phyloP scores from a whole-genome alignment of 1,140 invertebrate species.

The Trichonephila inaurata region DNA sequence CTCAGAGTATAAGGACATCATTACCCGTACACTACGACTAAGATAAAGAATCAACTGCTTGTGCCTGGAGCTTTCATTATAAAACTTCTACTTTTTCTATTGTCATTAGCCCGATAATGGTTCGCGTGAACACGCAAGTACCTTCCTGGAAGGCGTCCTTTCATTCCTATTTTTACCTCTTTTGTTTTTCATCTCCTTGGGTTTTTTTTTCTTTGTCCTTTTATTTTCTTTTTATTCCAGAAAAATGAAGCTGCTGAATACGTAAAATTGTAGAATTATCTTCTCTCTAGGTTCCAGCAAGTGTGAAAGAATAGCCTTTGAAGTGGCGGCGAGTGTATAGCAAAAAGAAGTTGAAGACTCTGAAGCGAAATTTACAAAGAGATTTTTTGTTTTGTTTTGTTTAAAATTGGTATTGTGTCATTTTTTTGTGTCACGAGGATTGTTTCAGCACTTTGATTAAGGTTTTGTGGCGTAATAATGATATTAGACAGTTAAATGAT shows the following conservation, averaged over 20 bases:
- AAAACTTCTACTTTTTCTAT: conserved; percentile 57
- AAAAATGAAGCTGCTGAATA: conserved; percentile 33
- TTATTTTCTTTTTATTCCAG: not conserved
- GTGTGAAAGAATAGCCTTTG: conserved; percentile 25
- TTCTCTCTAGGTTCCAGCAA: not conserved
- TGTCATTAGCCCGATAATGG: conserved; percentile 64
- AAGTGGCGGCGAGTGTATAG: not conserved
- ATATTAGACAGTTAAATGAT: not conserved
- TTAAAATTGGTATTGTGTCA: not conserved
- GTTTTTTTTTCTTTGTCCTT: not conserved
- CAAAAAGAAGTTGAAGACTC: not conserved
- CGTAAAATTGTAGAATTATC: conserved; percentile 43
- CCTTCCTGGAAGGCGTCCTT: conserved; percentile 29
- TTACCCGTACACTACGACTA: not conserved
- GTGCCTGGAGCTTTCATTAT: conserved; percentile 63
- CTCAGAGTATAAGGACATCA: conserved; percentile 47
- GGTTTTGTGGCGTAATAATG: not conserved
- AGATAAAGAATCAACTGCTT: conserved; percentile 50
- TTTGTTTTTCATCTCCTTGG: conserved; percentile 25
- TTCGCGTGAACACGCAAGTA: conserved; percentile 49
- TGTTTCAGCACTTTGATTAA: not conserved
- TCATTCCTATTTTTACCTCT: conserved; percentile 50
- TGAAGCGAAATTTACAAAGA: not conserved
- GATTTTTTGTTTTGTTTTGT: not conserved
- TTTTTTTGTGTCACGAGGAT: not conserved